Evolutionary conservation across 2,888 invertebrate species (phyloP), one percentile per base, ranked within the genome.

Genomic region (Pseudococcus jackbeardsleyi): DNA sequence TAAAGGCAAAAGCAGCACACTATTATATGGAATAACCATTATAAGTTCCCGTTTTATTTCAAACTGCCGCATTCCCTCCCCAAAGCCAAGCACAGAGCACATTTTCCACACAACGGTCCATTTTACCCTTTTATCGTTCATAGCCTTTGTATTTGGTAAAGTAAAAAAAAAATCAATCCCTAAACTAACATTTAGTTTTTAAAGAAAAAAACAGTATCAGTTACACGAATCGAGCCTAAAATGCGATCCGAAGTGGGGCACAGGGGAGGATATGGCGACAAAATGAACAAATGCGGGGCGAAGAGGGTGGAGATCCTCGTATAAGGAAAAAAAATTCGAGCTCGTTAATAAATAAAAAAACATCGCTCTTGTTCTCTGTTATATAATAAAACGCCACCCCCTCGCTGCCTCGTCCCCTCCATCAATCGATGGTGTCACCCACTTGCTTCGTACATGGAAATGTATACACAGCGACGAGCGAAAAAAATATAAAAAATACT

Each of bases 171-270:
- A 86, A 86, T 86, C 86, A 86, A 86, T 86, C 86, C 86, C 86
- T 86, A 86, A 86, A 86, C 86, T 86, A 86, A 86, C 86, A 86
- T 86, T 86, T 86, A 86, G 86, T 68, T 86, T 86, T 85, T 85
- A 26, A 85, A 85, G 54, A 86, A 86, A 46, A 86, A 68, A 86
- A 68, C 68, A 86, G 86, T 86, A 86, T 86, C 86, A 46, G 86
- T 86, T 86, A 86, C 86, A 85, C 48, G 54, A 50, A 64, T 64
- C 64, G 85, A 33, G 50, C 85, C 54, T 72, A 26, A 33, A 33
- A 72, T 33, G 72, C 33, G 15, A 1, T 2, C 33, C 6, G 72
- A 9, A 15, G 68, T 1, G 2, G 68, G 68, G 26, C 1, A 19
- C 3, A 12, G 26, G 12, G 33, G 72, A 33, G 22, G 11, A 64